phyloP scores from a whole-genome alignment of 2,797 vertebrate species.

The Cirrhinus molitorella region DNA sequence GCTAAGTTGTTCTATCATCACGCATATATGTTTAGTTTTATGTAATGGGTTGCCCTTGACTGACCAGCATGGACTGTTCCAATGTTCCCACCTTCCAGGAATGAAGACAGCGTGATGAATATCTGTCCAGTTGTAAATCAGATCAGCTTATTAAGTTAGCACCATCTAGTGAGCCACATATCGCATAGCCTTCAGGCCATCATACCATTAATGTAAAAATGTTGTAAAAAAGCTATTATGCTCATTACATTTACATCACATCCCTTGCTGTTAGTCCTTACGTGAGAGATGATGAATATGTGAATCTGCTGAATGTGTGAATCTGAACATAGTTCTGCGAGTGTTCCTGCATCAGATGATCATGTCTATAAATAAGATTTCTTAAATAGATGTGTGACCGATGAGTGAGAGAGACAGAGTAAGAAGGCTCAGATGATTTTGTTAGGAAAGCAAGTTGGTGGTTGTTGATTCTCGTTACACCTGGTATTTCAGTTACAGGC shows the following conservation, averaged over 20 bases:
- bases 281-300: not conserved
- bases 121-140: conserved; percentile 38
- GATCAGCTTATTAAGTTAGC: not conserved
- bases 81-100: conserved; percentile 6
- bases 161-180: not conserved
- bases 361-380: conserved; percentile 44
- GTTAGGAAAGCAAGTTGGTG: not conserved
- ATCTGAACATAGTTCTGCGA: conserved; percentile 21
- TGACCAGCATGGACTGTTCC: not conserved
- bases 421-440: conserved; percentile 27
- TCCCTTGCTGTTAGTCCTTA: not conserved
- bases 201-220: too few species aligned
- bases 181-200: not conserved
- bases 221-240: not conserved
- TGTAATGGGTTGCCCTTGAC: not conserved
- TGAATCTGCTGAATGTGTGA: conserved; percentile 25
- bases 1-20: conserved; percentile 17
- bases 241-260: not conserved
- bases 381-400: conserved; percentile 37
- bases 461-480: not conserved
- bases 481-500: conserved; percentile 18
- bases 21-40: conserved; percentile 3
- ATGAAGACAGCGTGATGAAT: conserved; percentile 8
- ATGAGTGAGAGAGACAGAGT: conserved; percentile 17
- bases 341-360: conserved; percentile 30